Conservation (phyloP, 2,888 invertebrate genomes). For the Siphlonurus alternatus region DNA sequence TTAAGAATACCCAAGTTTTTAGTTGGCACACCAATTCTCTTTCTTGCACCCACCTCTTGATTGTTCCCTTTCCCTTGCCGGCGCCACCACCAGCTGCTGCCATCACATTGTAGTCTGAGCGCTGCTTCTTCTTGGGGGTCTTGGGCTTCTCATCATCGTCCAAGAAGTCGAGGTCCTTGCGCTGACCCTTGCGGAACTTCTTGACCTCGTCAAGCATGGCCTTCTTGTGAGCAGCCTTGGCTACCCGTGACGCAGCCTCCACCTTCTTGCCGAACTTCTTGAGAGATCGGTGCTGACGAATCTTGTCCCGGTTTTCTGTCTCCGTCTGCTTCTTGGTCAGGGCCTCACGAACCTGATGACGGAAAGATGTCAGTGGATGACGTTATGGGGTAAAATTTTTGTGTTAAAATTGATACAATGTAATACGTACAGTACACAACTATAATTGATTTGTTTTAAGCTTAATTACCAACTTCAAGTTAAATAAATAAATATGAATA, state of each 20-base stretch:
- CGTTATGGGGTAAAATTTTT: no score
- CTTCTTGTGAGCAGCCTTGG: conserved; percentile 79
- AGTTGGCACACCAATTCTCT: no score
- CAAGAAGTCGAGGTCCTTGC: conserved; percentile 62
- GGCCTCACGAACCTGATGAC: conserved; percentile 48
- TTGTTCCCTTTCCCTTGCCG: background rate
- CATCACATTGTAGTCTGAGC: no score
- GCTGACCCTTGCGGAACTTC: conserved; percentile 73
- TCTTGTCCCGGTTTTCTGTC: conserved; percentile 76
- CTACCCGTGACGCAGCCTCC: conserved; percentile 63
- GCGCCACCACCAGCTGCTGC: no score
- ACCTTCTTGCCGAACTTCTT: conserved; percentile 87
- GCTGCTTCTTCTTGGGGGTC: conserved; percentile 8
- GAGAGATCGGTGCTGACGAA: conserved; percentile 73
- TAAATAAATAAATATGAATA: no score
- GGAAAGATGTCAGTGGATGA: background rate
- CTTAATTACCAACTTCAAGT: no score
- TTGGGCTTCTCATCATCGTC: conserved; percentile 45
- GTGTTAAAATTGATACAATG: no score
- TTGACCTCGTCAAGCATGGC: conserved; percentile 86
- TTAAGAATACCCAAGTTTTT: no score
- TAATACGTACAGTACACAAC: no score
- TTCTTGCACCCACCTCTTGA: background rate
- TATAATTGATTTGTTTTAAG: no score
- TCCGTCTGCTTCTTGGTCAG: conserved; percentile 69